A percentile compares a stretch with the other conserved stretches of the same genome.
Conservation (phyloP, 2,888 invertebrate genomes). For the Lamproptera curius region DNA sequence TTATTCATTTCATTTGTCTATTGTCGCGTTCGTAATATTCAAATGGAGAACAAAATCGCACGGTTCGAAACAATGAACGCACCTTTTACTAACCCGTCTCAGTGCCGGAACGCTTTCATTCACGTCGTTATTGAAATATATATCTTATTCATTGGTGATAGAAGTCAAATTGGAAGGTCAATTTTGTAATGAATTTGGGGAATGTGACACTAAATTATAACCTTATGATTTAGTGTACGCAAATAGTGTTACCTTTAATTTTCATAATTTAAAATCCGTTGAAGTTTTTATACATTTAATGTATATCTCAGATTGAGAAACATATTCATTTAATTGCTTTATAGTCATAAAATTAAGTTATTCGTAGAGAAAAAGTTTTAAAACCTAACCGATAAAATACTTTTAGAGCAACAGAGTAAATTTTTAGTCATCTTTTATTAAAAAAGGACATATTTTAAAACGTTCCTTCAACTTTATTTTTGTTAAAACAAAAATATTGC, state of each 20-base stretch:
- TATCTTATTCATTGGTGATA: too few relatives aligned
- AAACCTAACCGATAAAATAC: too few relatives aligned
- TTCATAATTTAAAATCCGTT: too few relatives aligned
- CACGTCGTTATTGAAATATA: too few relatives aligned
- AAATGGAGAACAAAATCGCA: constrained; percentile 71
- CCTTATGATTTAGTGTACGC: constrained; percentile 27
- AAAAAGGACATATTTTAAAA: background rate
- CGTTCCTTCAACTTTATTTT: background rate
- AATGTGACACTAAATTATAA: constrained; percentile 40
- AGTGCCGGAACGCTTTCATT: constrained; percentile 40
- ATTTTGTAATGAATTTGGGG: constrained; percentile 41
- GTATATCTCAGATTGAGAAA: too few relatives aligned
- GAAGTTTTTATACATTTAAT: too few relatives aligned
- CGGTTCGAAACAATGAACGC: constrained; percentile 67
- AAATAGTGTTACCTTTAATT: too few relatives aligned
- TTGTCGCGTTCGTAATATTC: constrained; percentile 74
- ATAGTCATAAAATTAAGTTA: too few relatives aligned
- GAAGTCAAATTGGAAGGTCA: constrained; percentile 23
- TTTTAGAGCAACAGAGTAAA: too few relatives aligned
- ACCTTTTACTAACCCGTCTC: constrained; percentile 52
- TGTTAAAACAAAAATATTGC: background rate
- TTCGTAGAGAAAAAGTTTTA: too few relatives aligned
- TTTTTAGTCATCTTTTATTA: too few relatives aligned
- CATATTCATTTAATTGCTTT: too few relatives aligned
- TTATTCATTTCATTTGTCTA: constrained; percentile 60